Evolutionary conservation across 53 echinoderm and acorn worm genomes (phyloP), one percentile per base, ranked within the genome.

Genomic region (Echinometra lucunter): DNA sequence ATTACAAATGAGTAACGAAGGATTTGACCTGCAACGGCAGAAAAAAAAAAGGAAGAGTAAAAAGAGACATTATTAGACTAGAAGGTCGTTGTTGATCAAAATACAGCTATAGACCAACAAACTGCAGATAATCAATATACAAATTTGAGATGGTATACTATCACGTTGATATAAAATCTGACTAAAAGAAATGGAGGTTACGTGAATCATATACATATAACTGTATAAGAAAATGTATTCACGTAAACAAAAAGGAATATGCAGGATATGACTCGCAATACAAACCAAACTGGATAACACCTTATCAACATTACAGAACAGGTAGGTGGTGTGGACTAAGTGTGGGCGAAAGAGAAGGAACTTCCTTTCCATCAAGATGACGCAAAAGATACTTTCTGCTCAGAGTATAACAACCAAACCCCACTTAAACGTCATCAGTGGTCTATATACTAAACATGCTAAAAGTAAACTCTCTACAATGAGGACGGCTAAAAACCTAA

Each of bases 1-100:
- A 81, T 44, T 81, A 44, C 81, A 81, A 81, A 81, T 16, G 81
- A 40, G 81, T 25, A 81, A 42, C 44, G 18, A 81, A 81, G 19
- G 81, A 44, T 42, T 44, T 81, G 21, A 81, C 81, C 19, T 85
- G 9, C 6, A 8, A 85, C 28, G 3, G 85, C 85, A 85, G 85
- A 28, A 15, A n/a, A 49, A 28, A 15, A n/a, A 49, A 5, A 19
- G 78, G 32, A 53, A 11, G 53, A 53, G 9, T 53, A 53, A 13
- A 53, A 53, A 11, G 53, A 4, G 53, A 53, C n/a, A n/a, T 53
- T 9, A 53, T 53, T 53, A 53, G 72, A 0, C 32, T 12, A 72
- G 72, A 34, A 72, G 2, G 35, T 72, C 13, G 72, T 72, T 72
- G 35, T 34, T 72, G 21, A 63, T 25, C 6, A 25, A 63, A 25